phyloP scores from a whole-genome alignment of 1,140 invertebrate species.

The Antheraea pernyi region DNA sequence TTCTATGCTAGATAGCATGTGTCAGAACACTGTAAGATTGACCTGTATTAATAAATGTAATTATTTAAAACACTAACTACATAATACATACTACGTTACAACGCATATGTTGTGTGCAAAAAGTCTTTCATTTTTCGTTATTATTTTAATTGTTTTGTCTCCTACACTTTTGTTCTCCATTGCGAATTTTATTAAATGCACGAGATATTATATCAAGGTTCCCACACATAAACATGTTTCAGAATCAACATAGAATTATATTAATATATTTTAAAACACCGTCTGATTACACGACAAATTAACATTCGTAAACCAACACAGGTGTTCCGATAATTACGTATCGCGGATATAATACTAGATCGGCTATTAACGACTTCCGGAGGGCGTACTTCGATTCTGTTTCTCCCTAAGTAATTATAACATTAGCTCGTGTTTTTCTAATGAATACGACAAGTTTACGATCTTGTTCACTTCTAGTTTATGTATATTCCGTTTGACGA shows the following conservation, averaged over 20 bases:
- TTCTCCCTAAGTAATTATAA: not conserved
- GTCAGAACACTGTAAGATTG: no score
- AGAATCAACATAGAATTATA: not conserved
- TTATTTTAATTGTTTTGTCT: no score
- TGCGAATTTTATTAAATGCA: no score
- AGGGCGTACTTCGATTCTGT: slow-evolving; percentile 19
- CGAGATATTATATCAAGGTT: no score
- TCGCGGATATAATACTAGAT: slow-evolving; percentile 17
- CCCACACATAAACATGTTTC: no score
- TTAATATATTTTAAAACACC: not conserved
- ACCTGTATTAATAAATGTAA: no score
- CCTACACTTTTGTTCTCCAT: no score
- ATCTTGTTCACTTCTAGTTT: not conserved
- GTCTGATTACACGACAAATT: slow-evolving; percentile 1
- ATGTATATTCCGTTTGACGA: not conserved
- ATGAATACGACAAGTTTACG: not conserved
- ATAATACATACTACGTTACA: no score
- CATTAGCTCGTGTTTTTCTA: not conserved
- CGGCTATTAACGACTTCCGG: slow-evolving; percentile 15
- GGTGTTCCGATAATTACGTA: slow-evolving; percentile 13
- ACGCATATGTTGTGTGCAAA: no score
- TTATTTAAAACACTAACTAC: no score
- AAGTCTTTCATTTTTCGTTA: no score
- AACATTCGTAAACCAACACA: slow-evolving; percentile 6
- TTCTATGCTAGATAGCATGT: no score